Evolutionary conservation across 1,140 invertebrate species (phyloP), one percentile per base, ranked within the genome.

Genomic region (Meteorus sp.): DNA sequence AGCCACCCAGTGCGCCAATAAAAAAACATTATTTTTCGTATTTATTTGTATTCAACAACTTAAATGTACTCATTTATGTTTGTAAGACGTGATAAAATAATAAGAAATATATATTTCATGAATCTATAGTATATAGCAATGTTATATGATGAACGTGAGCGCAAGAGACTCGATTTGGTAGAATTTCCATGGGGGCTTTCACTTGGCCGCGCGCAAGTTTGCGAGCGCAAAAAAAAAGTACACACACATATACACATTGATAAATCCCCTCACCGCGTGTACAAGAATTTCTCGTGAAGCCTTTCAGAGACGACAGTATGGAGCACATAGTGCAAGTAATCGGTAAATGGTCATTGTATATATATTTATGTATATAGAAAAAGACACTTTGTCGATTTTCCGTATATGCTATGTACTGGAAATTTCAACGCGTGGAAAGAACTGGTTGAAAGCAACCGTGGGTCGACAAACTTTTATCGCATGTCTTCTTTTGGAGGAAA

Each of bases 371-470:
- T 39, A 50, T 58, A 56, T 54, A 13, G 39, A 50, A 17, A 20
- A 15, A 19, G 19, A 11, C 27, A 59, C 25, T 17, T 59, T 25
- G 29, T 55, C 13, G 29, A 48, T 54, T 39, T 56, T 43, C 41
- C 25, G 15, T 43, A 33, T 56, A 51, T 56, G 37, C 17, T 62
- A 47, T 55, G 53, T 56, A 31, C 52, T 50, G 39, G 63, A 55
- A 62, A 71, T 62, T 71, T 69, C 58, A 69, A 69, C 61, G 69
- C 67, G 61, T 65, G 63, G 61, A 65, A 65, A 60, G 70, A 70
- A 72, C 65, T 67, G 68, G 67, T 67, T 66, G 63, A 61, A 44
- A 59, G 50, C 64, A 52, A 54, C 57, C 56, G 63, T 63, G 27
- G 56, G 56, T 59, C 56, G 56, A 58, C 45, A 53, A 41, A 53